Percentiles rank a stretch among this genome's conserved stretches.
These are phyloP conservation scores for Platysternon megacephalum DNA, from an alignment of 2,113 vertebrate species.

Conservation along the genomic window DNA sequence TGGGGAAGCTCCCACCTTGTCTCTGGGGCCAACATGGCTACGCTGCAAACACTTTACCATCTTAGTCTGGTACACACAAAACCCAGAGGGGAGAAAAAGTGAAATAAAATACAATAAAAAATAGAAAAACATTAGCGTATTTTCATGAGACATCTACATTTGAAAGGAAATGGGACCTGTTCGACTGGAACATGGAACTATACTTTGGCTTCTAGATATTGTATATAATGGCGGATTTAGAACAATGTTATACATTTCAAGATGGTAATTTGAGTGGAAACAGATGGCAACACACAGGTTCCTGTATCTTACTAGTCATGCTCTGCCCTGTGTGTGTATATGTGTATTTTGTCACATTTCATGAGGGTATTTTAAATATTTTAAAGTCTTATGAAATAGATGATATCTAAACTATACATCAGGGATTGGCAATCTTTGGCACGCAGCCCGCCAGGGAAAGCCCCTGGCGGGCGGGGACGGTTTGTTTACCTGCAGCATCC, in stretches of 20 bases:
- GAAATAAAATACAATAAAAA: neutral
- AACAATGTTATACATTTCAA: conserved; percentile 40
- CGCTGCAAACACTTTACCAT: neutral
- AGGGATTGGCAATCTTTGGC: no score
- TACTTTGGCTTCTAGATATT: conserved; percentile 12
- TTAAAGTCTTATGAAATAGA: conserved; percentile 16
- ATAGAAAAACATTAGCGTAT: neutral
- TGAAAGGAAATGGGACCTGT: conserved; percentile 28
- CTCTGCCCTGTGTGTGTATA: neutral
- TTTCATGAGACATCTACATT: conserved; percentile 12
- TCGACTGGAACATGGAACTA: conserved; percentile 29
- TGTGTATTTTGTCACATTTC: neutral
- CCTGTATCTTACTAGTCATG: conserved; percentile 32
- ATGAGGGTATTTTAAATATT: neutral
- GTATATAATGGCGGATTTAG: conserved; percentile 10
- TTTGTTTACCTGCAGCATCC: no score
- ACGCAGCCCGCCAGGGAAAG: no score
- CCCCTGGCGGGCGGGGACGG: no score
- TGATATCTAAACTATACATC: conserved; percentile 38
- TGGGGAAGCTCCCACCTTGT: no score
- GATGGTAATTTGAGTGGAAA: conserved; percentile 53
- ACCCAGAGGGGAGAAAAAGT: neutral
- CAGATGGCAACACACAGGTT: conserved; percentile 41
- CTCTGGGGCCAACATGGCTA: neutral
- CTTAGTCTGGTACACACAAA: no score